Conservation (phyloP, 2,797 vertebrate genomes). For the Choloepus didactylus region DNA sequence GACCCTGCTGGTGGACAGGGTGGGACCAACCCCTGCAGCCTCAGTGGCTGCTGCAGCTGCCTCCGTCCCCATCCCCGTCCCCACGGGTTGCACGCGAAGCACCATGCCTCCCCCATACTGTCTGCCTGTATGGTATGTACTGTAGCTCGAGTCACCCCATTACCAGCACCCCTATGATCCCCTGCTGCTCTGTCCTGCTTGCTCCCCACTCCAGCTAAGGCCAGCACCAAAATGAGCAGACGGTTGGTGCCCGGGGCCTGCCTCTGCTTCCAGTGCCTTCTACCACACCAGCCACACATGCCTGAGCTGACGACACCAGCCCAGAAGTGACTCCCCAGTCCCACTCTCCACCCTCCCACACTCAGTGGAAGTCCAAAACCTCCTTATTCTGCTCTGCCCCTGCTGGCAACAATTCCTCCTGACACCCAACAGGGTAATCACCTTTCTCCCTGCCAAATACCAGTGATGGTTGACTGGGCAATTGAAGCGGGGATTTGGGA, state of each 20-base stretch:
- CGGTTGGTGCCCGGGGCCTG: not conserved
- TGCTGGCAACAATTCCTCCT: not conserved
- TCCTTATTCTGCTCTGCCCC: not conserved
- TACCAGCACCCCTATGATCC: not conserved
- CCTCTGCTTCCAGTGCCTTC: not conserved
- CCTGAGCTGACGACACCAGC: not conserved
- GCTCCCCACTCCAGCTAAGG: not conserved
- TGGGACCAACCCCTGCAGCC: not conserved
- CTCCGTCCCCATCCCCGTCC: not conserved
- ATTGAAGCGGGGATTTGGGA: conserved; percentile 46
- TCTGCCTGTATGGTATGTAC: too few species aligned
- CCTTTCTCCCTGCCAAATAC: not conserved
- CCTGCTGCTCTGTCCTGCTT: not conserved
- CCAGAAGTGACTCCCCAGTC: not conserved
- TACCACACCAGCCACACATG: not conserved
- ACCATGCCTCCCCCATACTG: not conserved
- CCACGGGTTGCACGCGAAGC: too few species aligned
- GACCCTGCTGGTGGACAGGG: not conserved
- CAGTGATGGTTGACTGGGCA: not conserved
- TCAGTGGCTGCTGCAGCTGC: not conserved
- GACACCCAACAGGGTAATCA: conserved; percentile 17
- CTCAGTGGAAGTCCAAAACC: not conserved
- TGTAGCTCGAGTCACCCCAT: fast-evolving
- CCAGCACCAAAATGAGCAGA: not conserved
- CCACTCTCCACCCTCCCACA: not conserved